Evolutionary conservation across 2,113 vertebrate genomes (phyloP).

Genomic region (Progne subis): DNA sequence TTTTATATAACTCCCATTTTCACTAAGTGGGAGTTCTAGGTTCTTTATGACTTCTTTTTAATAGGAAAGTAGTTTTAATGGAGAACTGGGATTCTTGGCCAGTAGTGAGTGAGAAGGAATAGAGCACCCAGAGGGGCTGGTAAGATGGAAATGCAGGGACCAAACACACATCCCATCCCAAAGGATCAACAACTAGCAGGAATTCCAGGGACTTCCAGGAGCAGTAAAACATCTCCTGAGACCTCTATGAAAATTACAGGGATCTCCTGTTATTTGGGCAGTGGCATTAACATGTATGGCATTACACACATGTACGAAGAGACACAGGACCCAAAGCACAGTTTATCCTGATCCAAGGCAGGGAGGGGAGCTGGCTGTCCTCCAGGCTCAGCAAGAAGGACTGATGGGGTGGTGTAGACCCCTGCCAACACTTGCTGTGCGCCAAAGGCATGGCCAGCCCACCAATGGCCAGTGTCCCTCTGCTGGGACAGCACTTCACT

Average conservation of each 20-base stretch:
- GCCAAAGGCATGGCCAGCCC: not conserved
- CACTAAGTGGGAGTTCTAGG: not conserved
- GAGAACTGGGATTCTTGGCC: not conserved
- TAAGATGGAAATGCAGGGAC: not conserved
- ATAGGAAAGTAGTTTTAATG: not conserved
- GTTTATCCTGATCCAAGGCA: not conserved
- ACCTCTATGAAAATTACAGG: not conserved
- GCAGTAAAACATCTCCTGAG: not conserved
- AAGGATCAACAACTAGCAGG: not conserved
- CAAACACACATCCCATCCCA: not conserved
- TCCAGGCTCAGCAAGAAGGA: not conserved
- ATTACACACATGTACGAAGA: not conserved
- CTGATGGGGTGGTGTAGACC: not conserved
- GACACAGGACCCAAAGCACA: not conserved
- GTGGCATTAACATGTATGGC: not conserved
- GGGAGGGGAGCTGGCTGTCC: not conserved
- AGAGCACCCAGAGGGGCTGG: not conserved
- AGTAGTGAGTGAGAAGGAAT: not conserved
- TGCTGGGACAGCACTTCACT: not conserved
- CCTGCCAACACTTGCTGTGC: accelerated
- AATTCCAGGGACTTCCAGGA: not conserved
- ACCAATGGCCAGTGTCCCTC: not conserved
- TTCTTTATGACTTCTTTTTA: not conserved
- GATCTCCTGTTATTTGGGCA: not conserved
- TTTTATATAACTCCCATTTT: not conserved